These are phyloP conservation scores for Monopis laevigella DNA, from an alignment of 2,888 invertebrate genomes.

Conservation along the genomic window DNA sequence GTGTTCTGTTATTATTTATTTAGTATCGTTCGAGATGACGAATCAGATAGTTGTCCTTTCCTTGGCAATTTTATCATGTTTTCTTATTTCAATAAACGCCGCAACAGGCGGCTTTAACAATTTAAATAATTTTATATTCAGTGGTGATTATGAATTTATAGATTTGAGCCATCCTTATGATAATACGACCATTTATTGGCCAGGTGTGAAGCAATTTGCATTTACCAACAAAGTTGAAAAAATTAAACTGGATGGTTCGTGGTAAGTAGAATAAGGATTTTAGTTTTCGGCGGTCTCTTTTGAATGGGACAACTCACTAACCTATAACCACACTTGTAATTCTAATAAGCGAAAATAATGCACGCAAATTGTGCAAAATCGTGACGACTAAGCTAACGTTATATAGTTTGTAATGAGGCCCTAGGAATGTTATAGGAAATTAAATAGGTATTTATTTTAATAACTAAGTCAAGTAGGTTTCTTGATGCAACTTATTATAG, in stretches of 20 bases:
- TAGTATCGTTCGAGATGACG: not conserved
- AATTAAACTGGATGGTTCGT: conserved; percentile 25
- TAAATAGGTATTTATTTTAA: too few species aligned
- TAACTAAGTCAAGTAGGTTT: too few species aligned
- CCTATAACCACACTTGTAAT: too few species aligned
- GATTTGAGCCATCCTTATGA: conserved; percentile 40
- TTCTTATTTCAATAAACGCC: conserved; percentile 17
- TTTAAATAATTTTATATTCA: conserved; percentile 32
- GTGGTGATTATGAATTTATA: conserved; percentile 36
- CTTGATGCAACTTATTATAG: too few species aligned
- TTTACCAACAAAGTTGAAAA: conserved; percentile 30
- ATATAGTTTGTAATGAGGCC: too few species aligned
- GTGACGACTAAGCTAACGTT: too few species aligned
- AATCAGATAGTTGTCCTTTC: conserved; percentile 16
- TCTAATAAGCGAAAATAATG: too few species aligned
- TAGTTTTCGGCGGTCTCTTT: too few species aligned
- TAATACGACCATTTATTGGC: conserved; percentile 37
- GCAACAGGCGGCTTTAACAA: conserved; percentile 5
- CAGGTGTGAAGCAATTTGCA: conserved; percentile 26
- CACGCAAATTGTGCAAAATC: too few species aligned
- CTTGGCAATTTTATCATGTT: conserved; percentile 24
- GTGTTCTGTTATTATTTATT: too few species aligned
- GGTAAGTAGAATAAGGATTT: conserved; percentile 33
- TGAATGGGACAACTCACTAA: too few species aligned
- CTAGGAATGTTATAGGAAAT: too few species aligned